Base-by-base conservation (phyloP, 2,888 invertebrate genomes). In the Monoplex corrugatus region DNA sequence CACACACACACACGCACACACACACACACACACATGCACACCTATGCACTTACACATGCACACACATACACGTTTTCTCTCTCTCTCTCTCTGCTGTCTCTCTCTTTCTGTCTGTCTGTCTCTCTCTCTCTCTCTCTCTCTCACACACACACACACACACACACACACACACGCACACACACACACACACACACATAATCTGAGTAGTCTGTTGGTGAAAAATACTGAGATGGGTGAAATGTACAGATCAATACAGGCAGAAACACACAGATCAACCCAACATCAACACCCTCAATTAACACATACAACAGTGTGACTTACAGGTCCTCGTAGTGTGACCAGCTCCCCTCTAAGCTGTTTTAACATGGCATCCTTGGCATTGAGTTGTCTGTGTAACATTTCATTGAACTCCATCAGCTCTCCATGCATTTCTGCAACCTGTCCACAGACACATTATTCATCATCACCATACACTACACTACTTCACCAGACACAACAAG, bases 391-490 rank as follows among this genome's bases (percentile, higher is more conserved):
- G 94, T 98, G 98, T 90, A 98, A 96, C 95, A 97, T 97, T 89
- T 98, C 98, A 96, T 98, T 98, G 94, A 98, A 98, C 96, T 98
- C 98, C 98, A 98, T 98, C 87, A 98, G 96, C 95, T 98, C 98
- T 0, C 98, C 98, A 94, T 98, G 98, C 98, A 98, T 98, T 96
- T 98, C 98, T 2, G 98, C 98, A 0, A 98, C 98, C 97, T 98
- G 94, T 2, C 28, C 23, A 80, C 43, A n/a, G n/a, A n/a, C n/a
- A n/a, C n/a, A n/a, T n/a, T n/a, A n/a, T n/a, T n/a, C n/a, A n/a
- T n/a, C n/a, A n/a, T n/a, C n/a, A n/a, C n/a, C n/a, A n/a, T n/a
- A n/a, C n/a, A n/a, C n/a, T n/a, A n/a, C n/a, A n/a, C n/a, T n/a
- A n/a, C n/a, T n/a, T n/a, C n/a, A n/a, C n/a, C n/a, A n/a, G n/a